Conservation (phyloP, 2,888 invertebrate genomes). For the Tiliacea aurago region DNA sequence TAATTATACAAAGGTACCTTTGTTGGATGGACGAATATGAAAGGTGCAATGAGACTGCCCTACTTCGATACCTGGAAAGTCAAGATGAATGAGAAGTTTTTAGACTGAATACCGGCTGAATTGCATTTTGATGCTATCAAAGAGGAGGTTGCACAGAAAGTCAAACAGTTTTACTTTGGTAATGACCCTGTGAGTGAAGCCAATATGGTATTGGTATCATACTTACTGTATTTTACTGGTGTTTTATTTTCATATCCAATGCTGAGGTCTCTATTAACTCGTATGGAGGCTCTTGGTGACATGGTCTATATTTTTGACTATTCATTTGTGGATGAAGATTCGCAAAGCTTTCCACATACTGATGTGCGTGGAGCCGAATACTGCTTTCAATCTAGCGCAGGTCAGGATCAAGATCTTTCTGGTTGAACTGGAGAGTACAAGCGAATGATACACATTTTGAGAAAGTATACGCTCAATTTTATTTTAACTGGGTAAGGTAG, state of each 20-base stretch:
- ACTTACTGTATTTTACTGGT: constrained; percentile 78
- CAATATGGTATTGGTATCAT: constrained; percentile 59
- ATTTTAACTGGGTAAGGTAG: constrained; percentile 66
- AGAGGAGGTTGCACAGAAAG: constrained; percentile 60
- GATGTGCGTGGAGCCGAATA: constrained; percentile 70
- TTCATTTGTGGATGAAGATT: constrained; percentile 68
- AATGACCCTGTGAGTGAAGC: constrained; percentile 57
- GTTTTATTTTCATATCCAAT: constrained; percentile 70
- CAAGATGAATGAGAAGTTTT: constrained; percentile 71
- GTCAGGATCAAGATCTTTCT: constrained; percentile 44
- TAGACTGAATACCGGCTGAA: constrained; percentile 72
- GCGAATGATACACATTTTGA: constrained; percentile 53
- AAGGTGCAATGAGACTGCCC: constrained; percentile 65
- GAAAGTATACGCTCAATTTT: constrained; percentile 65
- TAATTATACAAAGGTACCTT: constrained; percentile 54
- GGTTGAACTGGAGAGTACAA: constrained; percentile 53
- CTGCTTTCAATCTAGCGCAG: constrained; percentile 64
- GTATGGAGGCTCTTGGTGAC: constrained; percentile 64
- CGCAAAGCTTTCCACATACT: constrained; percentile 62
- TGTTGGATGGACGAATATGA: constrained; percentile 71
- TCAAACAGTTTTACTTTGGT: constrained; percentile 76
- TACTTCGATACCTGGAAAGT: constrained; percentile 64
- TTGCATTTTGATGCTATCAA: constrained; percentile 70
- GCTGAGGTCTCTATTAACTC: constrained; percentile 66
- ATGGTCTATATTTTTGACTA: constrained; percentile 73